Conservation (phyloP, 2,113 vertebrate genomes). For the Sylvietta virens region DNA sequence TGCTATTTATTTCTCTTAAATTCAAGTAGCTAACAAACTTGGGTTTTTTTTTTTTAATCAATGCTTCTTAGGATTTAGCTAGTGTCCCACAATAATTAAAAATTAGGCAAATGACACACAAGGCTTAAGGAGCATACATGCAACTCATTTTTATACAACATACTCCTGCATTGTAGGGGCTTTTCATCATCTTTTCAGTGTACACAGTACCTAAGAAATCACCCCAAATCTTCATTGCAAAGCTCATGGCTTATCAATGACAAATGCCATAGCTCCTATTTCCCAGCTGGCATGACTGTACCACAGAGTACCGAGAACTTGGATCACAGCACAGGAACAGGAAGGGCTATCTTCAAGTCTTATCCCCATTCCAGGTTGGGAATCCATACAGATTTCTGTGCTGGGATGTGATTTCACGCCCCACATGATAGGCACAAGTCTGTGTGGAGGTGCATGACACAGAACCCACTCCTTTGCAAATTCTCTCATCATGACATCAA, state of each 20-base stretch:
- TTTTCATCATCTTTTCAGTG: neutral
- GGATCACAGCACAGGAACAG: neutral
- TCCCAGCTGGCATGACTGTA: neutral
- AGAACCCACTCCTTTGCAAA: neutral
- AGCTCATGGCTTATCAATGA: neutral
- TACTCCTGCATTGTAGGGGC: neutral
- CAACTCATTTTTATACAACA: neutral
- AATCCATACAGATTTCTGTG: neutral
- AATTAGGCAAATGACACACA: neutral
- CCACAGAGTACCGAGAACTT: rapidly evolving
- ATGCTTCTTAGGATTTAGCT: neutral
- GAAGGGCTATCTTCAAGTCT: neutral
- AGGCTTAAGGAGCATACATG: rapidly evolving
- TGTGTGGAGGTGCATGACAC: rapidly evolving
- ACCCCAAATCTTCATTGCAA: neutral
- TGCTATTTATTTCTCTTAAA: neutral
- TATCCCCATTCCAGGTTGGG: neutral
- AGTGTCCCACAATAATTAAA: neutral
- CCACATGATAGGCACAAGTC: neutral
- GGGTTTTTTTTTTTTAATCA: rapidly evolving
- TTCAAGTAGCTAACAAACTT: neutral
- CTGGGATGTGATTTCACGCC: neutral
- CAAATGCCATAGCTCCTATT: neutral
- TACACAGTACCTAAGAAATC: rapidly evolving
- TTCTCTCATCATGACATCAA: neutral